Percentiles rank a stretch among this genome's conserved stretches.
Conservation (phyloP, 2,888 invertebrate genomes). For the Stenichneumon culpator region DNA sequence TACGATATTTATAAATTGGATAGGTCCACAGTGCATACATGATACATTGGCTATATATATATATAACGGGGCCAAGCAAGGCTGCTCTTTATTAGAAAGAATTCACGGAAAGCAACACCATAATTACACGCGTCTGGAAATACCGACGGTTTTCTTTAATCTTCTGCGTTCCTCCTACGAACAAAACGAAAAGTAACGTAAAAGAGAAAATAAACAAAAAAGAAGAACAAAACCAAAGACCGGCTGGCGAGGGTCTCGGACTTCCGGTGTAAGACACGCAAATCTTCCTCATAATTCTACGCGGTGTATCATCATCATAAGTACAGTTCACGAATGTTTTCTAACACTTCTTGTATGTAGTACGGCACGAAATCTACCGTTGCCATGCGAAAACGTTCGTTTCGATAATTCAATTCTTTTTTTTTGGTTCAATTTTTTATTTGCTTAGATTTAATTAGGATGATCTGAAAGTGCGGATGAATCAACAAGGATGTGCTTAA, state of each 20-base stretch:
- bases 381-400: neutral
- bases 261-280: slow-evolving; percentile 66
- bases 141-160: slow-evolving; percentile 35
- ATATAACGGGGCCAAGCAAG: no score
- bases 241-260: slow-evolving; percentile 61
- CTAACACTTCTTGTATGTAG: slow-evolving; percentile 16
- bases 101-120: slow-evolving; percentile 33
- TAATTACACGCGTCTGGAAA: slow-evolving; percentile 58
- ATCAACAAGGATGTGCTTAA: slow-evolving; percentile 16
- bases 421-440: neutral
- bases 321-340: slow-evolving; percentile 43
- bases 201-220: slow-evolving; percentile 48
- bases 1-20: slow-evolving; percentile 67
- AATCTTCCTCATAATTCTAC: slow-evolving; percentile 56
- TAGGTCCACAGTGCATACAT: slow-evolving; percentile 26
- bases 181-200: slow-evolving; percentile 23
- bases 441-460: slow-evolving; percentile 29
- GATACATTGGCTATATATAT: no score
- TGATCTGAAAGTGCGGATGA: neutral
- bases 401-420: slow-evolving; percentile 29
- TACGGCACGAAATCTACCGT: slow-evolving; percentile 1
- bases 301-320: slow-evolving; percentile 5
- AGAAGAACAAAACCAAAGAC: slow-evolving; percentile 49
- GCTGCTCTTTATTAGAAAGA: slow-evolving; percentile 25
- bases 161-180: slow-evolving; percentile 30